These are phyloP conservation scores for Hyperoplus lanceolatus DNA, from an alignment of 2,797 vertebrate genomes.

Conservation along the genomic window DNA sequence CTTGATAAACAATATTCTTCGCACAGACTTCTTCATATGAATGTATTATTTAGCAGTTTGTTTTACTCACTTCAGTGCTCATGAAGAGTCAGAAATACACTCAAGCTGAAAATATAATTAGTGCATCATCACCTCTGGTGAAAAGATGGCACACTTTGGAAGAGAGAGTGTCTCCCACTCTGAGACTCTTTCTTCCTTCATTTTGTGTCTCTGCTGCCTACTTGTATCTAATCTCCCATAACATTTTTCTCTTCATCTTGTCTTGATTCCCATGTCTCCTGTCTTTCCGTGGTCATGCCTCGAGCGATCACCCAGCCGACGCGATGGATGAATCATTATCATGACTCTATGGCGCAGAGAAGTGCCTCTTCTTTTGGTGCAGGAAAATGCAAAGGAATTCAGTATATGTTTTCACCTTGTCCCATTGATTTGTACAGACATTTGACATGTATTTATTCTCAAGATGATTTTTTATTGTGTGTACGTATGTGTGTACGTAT, in stretches of 20 bases:
- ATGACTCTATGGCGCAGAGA: not conserved
- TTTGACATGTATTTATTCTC: too few species aligned
- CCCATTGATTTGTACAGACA: too few species aligned
- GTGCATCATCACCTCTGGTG: slow-evolving; percentile 25
- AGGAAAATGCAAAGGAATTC: too few species aligned
- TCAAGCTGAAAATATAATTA: slow-evolving; percentile 30
- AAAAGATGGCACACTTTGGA: slow-evolving; percentile 10
- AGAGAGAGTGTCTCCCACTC: slow-evolving; percentile 12
- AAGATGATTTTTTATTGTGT: too few species aligned
- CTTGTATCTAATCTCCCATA: not conserved
- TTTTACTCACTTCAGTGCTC: slow-evolving; percentile 17
- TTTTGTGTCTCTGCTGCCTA: slow-evolving; percentile 17
- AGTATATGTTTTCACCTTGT: too few species aligned
- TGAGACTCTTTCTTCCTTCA: slow-evolving; percentile 22
- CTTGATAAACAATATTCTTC: not conserved
- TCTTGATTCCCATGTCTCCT: slow-evolving; percentile 20
- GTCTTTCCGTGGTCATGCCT: slow-evolving; percentile 20
- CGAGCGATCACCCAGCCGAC: not conserved
- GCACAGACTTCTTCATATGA: not conserved
- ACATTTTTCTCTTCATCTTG: not conserved
- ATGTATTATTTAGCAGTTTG: slow-evolving; percentile 32
- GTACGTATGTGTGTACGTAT: too few species aligned
- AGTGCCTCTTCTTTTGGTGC: not conserved
- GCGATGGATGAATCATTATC: slow-evolving; percentile 1
- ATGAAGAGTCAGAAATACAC: slow-evolving; percentile 31